Conservation (phyloP, 2,888 invertebrate species). For the Polymixis flavicincta region DNA sequence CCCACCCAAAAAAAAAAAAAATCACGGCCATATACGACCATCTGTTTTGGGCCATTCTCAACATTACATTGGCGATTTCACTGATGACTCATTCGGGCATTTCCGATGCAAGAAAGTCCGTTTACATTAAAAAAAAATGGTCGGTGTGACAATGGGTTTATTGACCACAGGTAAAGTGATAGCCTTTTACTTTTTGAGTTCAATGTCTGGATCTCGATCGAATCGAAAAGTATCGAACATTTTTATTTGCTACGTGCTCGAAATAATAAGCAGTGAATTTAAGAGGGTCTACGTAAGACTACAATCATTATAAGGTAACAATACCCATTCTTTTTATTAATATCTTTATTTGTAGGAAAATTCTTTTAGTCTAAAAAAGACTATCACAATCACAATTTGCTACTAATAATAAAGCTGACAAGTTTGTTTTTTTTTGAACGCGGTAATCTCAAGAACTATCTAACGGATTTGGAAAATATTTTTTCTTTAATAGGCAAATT, state of each 20-base stretch:
- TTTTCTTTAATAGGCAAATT: no score
- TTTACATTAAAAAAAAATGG: constrained; percentile 33
- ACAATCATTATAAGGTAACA: not conserved
- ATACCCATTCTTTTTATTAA: constrained; percentile 9
- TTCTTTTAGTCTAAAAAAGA: no score
- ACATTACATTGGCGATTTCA: constrained; percentile 59
- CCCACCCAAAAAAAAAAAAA: no score
- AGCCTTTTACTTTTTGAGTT: constrained; percentile 58
- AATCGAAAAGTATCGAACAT: constrained; percentile 23
- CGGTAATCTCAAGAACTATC: no score
- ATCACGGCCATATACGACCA: constrained; percentile 15
- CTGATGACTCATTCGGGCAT: constrained; percentile 60
- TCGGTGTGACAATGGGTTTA: constrained; percentile 60
- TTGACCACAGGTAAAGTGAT: constrained; percentile 55
- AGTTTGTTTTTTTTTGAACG: no score
- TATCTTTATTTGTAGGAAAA: not conserved
- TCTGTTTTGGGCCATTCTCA: constrained; percentile 41
- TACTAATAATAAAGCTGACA: no score
- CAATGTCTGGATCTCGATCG: constrained; percentile 19
- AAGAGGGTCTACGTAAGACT: not conserved
- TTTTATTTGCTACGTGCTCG: constrained; percentile 28
- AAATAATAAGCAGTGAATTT: constrained; percentile 11
- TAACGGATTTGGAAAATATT: no score
- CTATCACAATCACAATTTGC: no score
- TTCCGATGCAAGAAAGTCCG: constrained; percentile 55